Percentiles rank a stretch among this genome's conserved stretches.
Evolutionary conservation across 2,888 invertebrate genomes (phyloP).

Genomic region (Polyommatus iphigenia): DNA sequence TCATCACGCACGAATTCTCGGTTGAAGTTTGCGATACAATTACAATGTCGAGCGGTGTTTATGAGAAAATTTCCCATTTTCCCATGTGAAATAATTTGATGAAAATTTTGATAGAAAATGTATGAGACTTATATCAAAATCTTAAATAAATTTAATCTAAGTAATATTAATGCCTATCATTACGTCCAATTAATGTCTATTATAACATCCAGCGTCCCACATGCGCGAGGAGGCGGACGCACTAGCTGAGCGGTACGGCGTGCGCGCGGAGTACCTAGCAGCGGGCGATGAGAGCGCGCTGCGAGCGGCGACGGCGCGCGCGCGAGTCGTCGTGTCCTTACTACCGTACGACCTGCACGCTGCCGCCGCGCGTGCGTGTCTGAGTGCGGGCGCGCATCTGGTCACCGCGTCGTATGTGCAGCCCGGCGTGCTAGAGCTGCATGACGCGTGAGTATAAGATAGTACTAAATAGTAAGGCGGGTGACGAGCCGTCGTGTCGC

Average conservation of each 20-base stretch:
- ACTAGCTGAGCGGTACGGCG: conserved; percentile 87
- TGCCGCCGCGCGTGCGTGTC: conserved; percentile 91
- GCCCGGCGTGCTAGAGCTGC: conserved; percentile 88
- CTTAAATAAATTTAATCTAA: no score
- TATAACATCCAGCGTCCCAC: conserved; percentile 81
- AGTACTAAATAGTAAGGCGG: no score
- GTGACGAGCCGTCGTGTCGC: no score
- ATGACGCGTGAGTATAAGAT: conserved; percentile 84
- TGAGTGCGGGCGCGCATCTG: conserved; percentile 92
- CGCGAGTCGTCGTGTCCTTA: conserved; percentile 91
- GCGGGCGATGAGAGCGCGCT: conserved; percentile 87
- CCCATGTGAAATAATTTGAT: no score
- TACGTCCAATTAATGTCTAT: no score
- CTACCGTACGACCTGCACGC: conserved; percentile 95
- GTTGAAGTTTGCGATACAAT: no score
- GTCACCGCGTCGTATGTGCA: conserved; percentile 98
- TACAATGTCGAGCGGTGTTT: no score
- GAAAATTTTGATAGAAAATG: no score
- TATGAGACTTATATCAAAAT: no score
- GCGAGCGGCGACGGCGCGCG: conserved; percentile 84
- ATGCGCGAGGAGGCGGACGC: conserved; percentile 93
- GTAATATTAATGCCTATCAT: no score
- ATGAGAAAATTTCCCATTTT: no score
- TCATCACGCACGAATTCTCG: no score
- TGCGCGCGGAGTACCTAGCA: conserved; percentile 90